Conservation (phyloP, 2,888 invertebrate genomes). For the Melolontha melolontha region DNA sequence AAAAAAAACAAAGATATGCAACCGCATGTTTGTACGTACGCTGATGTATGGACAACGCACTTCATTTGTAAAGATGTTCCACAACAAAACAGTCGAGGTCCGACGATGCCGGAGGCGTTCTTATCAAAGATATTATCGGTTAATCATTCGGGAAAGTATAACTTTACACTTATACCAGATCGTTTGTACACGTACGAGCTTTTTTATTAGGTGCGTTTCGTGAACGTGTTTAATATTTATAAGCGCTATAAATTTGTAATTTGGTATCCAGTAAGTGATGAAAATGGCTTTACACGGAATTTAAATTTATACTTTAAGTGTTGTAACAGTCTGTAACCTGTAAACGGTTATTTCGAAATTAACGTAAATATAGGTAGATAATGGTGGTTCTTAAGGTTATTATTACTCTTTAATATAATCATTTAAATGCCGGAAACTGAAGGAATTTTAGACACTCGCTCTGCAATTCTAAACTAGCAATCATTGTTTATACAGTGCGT, state of each 20-base stretch:
- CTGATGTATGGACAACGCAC: not conserved
- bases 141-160: not conserved
- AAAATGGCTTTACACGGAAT: constrained; percentile 11
- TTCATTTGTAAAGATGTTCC: constrained; percentile 9
- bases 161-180: constrained; percentile 1
- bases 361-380: too few relatives aligned
- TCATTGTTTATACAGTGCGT: too few relatives aligned
- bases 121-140: constrained; percentile 5
- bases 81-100: not conserved
- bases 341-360: too few relatives aligned
- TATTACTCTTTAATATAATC: too few relatives aligned
- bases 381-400: too few relatives aligned
- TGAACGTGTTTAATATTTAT: constrained; percentile 30
- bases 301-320: constrained; percentile 21
- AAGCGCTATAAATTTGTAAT: constrained; percentile 26
- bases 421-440: too few relatives aligned
- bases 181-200: not conserved
- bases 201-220: too few relatives aligned
- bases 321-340: not conserved
- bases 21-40: not conserved
- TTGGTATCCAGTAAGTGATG: constrained; percentile 29
- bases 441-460: too few relatives aligned
- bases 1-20: not conserved
- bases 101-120: not conserved
- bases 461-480: too few relatives aligned